These are phyloP conservation scores for Nephrocerus scutellatus DNA, from an alignment of 2,888 invertebrate genomes.

Conservation along the genomic window DNA sequence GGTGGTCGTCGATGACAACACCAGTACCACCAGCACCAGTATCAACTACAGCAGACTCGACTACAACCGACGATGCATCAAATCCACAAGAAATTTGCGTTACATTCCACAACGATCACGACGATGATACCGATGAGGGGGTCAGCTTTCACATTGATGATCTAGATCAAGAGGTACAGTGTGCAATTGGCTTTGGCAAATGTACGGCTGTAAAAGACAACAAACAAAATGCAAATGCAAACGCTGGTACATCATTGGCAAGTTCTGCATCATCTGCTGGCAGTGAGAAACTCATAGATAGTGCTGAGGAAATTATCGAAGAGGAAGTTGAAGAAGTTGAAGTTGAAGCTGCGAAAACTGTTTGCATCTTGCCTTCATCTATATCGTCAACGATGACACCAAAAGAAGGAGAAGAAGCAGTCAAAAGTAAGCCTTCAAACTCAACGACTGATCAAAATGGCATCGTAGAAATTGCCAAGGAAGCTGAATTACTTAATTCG, in stretches of 20 bases:
- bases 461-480: conserved; percentile 44
- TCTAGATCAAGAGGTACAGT: conserved; percentile 4
- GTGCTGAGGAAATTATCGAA: conserved; percentile 28
- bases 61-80: no score
- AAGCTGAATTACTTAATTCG: conserved; percentile 41
- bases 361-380: no score
- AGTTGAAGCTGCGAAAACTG: conserved; percentile 6
- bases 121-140: conserved; percentile 28
- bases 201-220: conserved; percentile 1
- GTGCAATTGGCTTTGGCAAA: neutral
- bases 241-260: conserved; percentile 4
- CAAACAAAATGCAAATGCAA: neutral
- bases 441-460: conserved; percentile 27
- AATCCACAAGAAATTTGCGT: conserved; percentile 33
- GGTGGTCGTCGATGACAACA: conserved; percentile 71
- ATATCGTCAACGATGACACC: no score
- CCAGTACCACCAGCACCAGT: conserved; percentile 20
- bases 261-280: conserved; percentile 8
- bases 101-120: conserved; percentile 34
- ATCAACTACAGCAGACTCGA: conserved; percentile 10
- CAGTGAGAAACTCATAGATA: conserved; percentile 29
- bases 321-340: conserved; percentile 5
- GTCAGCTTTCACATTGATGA: conserved; percentile 34
- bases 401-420: no score
- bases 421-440: conserved; percentile 15